Evolutionary conservation across 2,888 invertebrate species (phyloP), one percentile per base, ranked within the genome.

Genomic region (Desoria tigrina): DNA sequence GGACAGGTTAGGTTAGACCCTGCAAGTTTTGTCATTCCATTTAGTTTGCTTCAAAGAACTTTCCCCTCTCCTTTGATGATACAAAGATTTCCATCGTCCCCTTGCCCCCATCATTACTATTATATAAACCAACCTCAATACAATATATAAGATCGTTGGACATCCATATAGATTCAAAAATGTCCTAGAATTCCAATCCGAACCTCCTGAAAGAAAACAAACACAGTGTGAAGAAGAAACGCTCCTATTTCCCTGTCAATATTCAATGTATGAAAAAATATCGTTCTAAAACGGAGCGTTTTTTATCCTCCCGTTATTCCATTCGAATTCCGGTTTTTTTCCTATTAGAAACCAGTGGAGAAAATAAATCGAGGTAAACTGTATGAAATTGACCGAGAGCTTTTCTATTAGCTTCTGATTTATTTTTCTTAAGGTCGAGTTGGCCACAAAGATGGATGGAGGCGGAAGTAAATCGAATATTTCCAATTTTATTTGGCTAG

Each of bases 341-440:
- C 45, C 21, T 4, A 21, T 3, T 18, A 45, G 16, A 6, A 16
- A 18, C 45, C 45, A 45, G n/a, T 45, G n/a, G 16, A 45, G 14
- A 14, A 26, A 26, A 21, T 53, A 53, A 53, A 61, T 61, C 54
- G 61, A 61, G 42, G 39, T 54, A 21, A 42, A 61, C 24, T 24
- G 54, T 39, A 61, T 42, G 61, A 61, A 61, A 61, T 61, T 61
- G 61, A 61, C 61, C 61, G 54, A 42, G 42, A 54, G 61, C 54
- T 54, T 61, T 61, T 61, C 61, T 61, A 61, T 61, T 61, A 53
- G 54, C 37, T 42, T 42, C 26, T 61, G 61, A 61, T 61, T 61
- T 61, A 61, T 54, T 42, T 61, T 42, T 26, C 16, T 51, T 9
- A 14, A 51, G 49, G 49, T 49, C 18, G 49, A 49, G 14, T 51